A percentile compares a stretch with the other conserved stretches of the same genome.
Evolutionary conservation across 2,797 vertebrate genomes (phyloP).

Genomic region (Myotis vivesi): DNA sequence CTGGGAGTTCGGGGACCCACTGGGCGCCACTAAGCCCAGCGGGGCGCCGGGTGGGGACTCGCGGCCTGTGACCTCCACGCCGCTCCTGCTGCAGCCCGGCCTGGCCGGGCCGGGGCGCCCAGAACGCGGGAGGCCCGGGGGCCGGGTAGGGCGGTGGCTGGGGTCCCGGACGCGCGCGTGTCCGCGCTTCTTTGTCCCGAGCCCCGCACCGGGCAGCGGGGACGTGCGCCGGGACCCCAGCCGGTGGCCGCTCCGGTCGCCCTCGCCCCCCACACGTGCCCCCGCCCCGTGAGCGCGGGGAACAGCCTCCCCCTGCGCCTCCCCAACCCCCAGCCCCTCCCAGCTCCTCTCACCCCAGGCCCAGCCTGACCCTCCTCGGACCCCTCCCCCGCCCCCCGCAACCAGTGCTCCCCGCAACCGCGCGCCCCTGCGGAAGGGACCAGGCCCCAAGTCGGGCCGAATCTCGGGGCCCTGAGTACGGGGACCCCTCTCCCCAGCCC

Average conservation of each 20-base stretch:
- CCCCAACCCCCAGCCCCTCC: fast-evolving
- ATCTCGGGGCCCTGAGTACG: neutral
- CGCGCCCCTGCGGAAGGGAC: neutral
- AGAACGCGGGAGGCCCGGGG: neutral
- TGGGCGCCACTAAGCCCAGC: neutral
- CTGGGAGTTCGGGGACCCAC: neutral
- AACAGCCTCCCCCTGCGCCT: neutral
- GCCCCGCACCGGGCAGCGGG: too few relatives aligned
- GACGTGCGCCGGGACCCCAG: too few relatives aligned
- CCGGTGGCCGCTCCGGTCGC: neutral
- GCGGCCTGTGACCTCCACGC: neutral
- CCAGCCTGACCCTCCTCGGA: neutral
- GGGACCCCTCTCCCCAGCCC: neutral
- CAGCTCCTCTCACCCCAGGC: too few relatives aligned
- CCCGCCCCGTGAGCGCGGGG: neutral
- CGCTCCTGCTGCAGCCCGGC: neutral
- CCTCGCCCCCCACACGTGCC: neutral
- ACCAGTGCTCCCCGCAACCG: too few relatives aligned
- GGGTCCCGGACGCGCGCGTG: too few relatives aligned
- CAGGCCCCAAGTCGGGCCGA: neutral
- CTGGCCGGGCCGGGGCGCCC: neutral
- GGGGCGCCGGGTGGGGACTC: neutral
- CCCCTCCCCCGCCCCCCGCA: too few relatives aligned
- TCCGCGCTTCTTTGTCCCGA: neutral
- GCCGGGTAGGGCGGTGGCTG: too few relatives aligned